Percentiles rank a stretch among this genome's conserved stretches.
Conservation (phyloP, 2,113 vertebrate genomes). For the Mionectes macconnelli region DNA sequence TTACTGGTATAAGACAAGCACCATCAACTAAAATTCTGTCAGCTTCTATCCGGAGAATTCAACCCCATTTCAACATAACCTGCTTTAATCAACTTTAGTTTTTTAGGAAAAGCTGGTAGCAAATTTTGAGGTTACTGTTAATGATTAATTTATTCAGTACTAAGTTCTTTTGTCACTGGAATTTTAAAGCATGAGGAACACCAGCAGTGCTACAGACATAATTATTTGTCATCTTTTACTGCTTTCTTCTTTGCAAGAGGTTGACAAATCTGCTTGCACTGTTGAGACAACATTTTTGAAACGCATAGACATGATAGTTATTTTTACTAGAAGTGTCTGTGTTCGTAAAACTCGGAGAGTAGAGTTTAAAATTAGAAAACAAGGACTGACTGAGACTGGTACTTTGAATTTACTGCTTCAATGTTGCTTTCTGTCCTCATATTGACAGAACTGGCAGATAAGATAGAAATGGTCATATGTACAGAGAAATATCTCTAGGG, state of each 20-base stretch:
- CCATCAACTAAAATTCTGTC: background rate
- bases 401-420: background rate
- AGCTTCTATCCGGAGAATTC: background rate
- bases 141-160: background rate
- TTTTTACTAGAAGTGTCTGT: conserved; percentile 21
- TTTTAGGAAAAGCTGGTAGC: background rate
- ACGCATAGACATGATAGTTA: conserved; percentile 5
- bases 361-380: background rate
- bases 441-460: background rate
- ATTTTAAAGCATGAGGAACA: background rate
- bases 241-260: background rate
- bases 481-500: background rate
- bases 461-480: background rate
- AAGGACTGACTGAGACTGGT: background rate
- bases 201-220: background rate
- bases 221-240: background rate
- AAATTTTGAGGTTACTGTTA: background rate
- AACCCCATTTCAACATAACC: background rate
- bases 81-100: background rate
- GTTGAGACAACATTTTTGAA: background rate
- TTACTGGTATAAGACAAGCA: background rate
- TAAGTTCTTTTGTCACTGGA: background rate
- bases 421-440: background rate
- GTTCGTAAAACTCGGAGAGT: conserved; percentile 1
- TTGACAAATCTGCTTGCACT: background rate